Evolutionary conservation across 2,797 vertebrate species (phyloP).

Genomic region (Acipenser ruthenus): DNA sequence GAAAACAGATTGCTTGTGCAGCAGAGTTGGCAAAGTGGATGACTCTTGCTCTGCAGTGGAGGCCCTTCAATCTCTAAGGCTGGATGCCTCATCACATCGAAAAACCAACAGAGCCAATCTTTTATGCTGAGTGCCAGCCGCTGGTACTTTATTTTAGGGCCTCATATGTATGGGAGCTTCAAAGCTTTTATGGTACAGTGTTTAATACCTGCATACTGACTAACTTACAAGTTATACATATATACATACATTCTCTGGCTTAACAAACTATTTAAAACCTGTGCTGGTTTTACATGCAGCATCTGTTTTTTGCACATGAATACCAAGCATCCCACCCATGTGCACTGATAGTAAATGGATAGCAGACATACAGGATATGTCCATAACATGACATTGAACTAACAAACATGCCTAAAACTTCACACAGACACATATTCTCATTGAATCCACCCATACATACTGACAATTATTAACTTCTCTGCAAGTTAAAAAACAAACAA

Average conservation of each 20-base stretch:
- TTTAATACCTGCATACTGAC: conserved; percentile 23
- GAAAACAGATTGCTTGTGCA: conserved; percentile 79
- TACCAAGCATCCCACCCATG: not conserved
- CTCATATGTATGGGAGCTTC: conserved; percentile 37
- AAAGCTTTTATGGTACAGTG: conserved; percentile 8
- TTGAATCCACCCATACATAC: too few species aligned
- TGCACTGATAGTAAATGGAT: not conserved
- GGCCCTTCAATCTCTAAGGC: conserved; percentile 66
- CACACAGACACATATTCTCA: too few species aligned
- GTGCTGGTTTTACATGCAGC: not conserved
- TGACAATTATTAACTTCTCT: too few species aligned
- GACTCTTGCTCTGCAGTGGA: conserved; percentile 55
- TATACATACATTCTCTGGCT: not conserved
- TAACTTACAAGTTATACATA: not conserved
- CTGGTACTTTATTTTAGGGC: conserved; percentile 65
- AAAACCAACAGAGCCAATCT: conserved; percentile 76
- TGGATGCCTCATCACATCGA: conserved; percentile 70
- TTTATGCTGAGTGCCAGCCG: conserved; percentile 70
- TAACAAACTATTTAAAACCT: not conserved
- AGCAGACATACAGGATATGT: too few species aligned
- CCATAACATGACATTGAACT: too few species aligned
- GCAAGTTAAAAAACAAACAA: too few species aligned
- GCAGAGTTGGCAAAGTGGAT: conserved; percentile 52
- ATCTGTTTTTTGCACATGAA: not conserved
- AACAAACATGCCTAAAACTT: too few species aligned